These are phyloP conservation scores for Formica aserva DNA, from an alignment of 2,888 invertebrate species.

Conservation along the genomic window DNA sequence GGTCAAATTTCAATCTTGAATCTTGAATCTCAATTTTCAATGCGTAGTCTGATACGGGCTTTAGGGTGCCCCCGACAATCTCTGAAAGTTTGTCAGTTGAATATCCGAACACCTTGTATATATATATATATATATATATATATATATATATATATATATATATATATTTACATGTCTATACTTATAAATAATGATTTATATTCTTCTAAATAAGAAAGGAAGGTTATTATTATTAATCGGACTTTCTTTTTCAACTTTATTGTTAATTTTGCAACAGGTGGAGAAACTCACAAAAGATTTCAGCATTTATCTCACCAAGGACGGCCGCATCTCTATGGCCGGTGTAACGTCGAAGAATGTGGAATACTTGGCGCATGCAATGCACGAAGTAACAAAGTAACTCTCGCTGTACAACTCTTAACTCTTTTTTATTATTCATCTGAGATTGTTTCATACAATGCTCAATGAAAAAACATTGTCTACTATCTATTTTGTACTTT, in stretches of 20 bases:
- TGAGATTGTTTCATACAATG: constrained; percentile 30
- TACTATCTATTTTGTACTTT: constrained; percentile 20
- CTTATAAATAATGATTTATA: not conserved
- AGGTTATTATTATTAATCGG: not conserved
- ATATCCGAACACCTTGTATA: too few species aligned
- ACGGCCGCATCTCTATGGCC: constrained; percentile 99
- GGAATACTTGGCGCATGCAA: constrained; percentile 96
- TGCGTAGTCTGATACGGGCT: too few species aligned
- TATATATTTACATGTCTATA: not conserved
- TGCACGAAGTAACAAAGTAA: constrained; percentile 96
- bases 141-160: not conserved
- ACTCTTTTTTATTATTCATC: constrained; percentile 15
- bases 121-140: too few species aligned
- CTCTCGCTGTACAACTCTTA: not conserved
- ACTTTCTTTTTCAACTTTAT: not conserved
- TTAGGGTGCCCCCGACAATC: too few species aligned
- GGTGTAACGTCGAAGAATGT: constrained; percentile 98
- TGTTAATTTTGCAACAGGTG: constrained; percentile 87
- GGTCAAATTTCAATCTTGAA: too few species aligned
- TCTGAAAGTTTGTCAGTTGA: too few species aligned
- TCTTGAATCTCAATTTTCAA: too few species aligned
- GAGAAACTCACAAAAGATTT: constrained; percentile 95
- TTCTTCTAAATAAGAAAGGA: not conserved
- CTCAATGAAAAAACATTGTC: constrained; percentile 36
- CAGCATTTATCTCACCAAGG: constrained; percentile 97